Conservation (phyloP, 2,113 vertebrate species). For the Pedetes capensis region DNA sequence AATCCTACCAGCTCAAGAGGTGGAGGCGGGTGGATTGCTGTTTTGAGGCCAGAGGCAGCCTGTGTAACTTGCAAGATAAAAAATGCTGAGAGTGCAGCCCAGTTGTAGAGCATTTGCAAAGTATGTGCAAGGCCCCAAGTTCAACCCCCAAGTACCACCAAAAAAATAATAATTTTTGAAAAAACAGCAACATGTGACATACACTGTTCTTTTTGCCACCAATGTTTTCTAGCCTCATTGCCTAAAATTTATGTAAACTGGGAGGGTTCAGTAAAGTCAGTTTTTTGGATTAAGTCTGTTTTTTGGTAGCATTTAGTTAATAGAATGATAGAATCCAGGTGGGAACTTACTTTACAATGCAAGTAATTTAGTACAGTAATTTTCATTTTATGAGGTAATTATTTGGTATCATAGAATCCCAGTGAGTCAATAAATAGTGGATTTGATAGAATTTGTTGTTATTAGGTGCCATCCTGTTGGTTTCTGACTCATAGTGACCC, state of each 20-base stretch:
- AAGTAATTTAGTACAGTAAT: not conserved
- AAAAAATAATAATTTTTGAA: no score
- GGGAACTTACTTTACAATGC: not conserved
- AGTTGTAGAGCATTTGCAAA: no score
- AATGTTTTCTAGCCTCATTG: not conserved
- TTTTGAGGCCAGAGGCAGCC: no score
- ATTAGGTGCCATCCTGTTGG: no score
- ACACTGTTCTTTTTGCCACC: not conserved
- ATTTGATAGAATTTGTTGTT: no score
- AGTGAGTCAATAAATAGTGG: not conserved
- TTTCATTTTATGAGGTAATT: not conserved
- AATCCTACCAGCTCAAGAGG: no score
- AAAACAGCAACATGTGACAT: not conserved
- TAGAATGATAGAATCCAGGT: not conserved
- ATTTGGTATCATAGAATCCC: not conserved
- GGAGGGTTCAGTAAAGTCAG: not conserved
- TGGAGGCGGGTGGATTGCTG: no score
- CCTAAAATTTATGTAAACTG: not conserved
- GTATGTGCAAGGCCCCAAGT: no score
- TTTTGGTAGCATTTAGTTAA: not conserved
- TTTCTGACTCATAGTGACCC: no score
- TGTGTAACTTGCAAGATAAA: no score
- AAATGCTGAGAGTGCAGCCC: no score
- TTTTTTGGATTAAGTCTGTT: slow-evolving; percentile 10
- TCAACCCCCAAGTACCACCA: no score